These are phyloP conservation scores for Hydropsyche betteni DNA, from an alignment of 2,888 invertebrate genomes.

Conservation along the genomic window DNA sequence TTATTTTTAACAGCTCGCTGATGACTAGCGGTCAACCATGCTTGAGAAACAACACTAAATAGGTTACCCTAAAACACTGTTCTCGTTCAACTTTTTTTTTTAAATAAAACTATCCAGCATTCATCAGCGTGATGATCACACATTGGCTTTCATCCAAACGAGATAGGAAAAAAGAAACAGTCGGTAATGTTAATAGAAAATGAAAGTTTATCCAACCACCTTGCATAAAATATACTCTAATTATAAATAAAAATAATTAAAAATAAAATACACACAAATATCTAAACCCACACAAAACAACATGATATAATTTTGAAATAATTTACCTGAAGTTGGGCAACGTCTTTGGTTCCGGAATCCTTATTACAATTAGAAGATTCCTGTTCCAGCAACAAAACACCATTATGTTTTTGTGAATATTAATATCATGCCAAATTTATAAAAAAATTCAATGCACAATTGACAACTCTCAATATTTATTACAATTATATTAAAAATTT, in stretches of 20 bases:
- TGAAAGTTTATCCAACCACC: conserved; percentile 1
- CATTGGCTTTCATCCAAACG: conserved; percentile 28
- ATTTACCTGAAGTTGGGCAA: neutral
- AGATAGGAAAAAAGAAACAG: conserved; percentile 30
- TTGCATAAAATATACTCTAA: conserved; percentile 19
- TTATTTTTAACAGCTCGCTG: conserved; percentile 31
- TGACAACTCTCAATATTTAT: too few species aligned
- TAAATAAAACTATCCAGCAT: conserved; percentile 31
- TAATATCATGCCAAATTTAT: conserved; percentile 35
- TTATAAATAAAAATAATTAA: conserved; percentile 25
- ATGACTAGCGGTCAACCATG: neutral
- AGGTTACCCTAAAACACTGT: conserved; percentile 23
- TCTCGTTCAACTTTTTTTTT: conserved; percentile 34
- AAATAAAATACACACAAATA: conserved; percentile 22
- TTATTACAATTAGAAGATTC: conserved; percentile 13
- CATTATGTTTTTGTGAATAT: conserved; percentile 28
- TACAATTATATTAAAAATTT: too few species aligned
- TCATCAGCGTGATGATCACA: conserved; percentile 6
- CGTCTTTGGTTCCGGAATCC: conserved; percentile 1
- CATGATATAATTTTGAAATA: conserved; percentile 1
- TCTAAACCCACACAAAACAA: neutral
- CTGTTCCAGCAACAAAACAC: conserved; percentile 16
- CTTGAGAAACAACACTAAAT: conserved; percentile 27
- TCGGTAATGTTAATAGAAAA: conserved; percentile 22
- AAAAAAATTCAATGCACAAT: conserved; percentile 26